Percentiles rank a stretch among this genome's conserved stretches.
These are phyloP conservation scores for Drosophila siamana DNA, from an alignment of 2,888 invertebrate genomes.

Conservation along the genomic window DNA sequence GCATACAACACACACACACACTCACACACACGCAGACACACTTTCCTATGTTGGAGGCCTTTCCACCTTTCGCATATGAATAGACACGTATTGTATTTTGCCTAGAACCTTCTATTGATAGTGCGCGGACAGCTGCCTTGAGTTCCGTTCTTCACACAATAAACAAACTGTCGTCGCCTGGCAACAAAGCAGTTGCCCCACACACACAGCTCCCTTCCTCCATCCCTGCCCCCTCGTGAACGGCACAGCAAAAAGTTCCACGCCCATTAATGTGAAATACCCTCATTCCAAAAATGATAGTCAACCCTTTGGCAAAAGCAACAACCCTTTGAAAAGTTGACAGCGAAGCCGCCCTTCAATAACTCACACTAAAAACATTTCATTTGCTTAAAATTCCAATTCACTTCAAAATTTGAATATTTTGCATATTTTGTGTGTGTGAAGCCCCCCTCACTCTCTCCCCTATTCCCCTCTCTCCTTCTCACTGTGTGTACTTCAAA, in stretches of 20 bases:
- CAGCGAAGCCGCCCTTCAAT: constrained; percentile 41
- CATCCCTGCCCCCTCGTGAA: background rate
- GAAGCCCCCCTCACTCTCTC: too few relatives aligned
- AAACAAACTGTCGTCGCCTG: constrained; percentile 57
- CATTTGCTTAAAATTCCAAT: constrained; percentile 79
- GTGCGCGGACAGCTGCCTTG: constrained; percentile 29
- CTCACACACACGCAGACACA: background rate
- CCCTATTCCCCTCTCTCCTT: constrained; percentile 10
- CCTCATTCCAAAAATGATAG: background rate
- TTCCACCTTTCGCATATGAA: constrained; percentile 20
- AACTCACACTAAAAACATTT: constrained; percentile 64
- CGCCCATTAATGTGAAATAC: constrained; percentile 43
- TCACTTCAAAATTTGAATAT: constrained; percentile 78
- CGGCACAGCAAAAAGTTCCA: too few relatives aligned
- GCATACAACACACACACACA: constrained; percentile 35
- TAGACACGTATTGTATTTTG: constrained; percentile 15
- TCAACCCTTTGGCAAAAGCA: background rate
- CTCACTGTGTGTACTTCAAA: constrained; percentile 31
- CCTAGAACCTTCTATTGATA: constrained; percentile 39
- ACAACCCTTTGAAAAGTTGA: constrained; percentile 52
- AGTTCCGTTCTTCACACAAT: constrained; percentile 12
- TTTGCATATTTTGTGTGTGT: constrained; percentile 68
- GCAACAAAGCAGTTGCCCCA: constrained; percentile 56
- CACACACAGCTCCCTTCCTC: background rate
- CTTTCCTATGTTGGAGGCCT: too few relatives aligned